These are phyloP conservation scores for Phalacrocorax pelagicus DNA, from an alignment of 2,113 vertebrate genomes.

Conservation along the genomic window DNA sequence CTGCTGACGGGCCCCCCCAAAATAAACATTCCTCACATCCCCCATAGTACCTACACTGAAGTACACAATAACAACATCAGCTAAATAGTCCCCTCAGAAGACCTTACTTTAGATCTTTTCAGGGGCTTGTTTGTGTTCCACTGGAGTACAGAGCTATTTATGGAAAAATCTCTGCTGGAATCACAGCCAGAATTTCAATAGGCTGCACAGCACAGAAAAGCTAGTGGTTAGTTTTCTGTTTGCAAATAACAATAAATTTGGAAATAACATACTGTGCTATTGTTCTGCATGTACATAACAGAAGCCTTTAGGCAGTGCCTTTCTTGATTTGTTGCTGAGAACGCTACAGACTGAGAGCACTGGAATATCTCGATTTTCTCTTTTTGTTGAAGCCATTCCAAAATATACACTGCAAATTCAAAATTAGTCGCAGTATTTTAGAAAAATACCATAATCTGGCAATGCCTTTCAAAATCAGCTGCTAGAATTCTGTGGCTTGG, in stretches of 20 bases:
- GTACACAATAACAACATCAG: not conserved
- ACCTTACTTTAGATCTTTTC: not conserved
- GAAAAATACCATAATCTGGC: not conserved
- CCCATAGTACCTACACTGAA: not conserved
- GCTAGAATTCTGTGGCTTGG: not conserved
- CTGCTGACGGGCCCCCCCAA: not conserved
- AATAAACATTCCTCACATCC: not conserved
- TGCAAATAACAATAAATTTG: slow-evolving; percentile 64
- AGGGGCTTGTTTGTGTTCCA: slow-evolving; percentile 19
- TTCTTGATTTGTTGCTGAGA: not conserved
- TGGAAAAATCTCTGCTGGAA: slow-evolving; percentile 54
- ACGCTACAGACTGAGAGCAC: not conserved
- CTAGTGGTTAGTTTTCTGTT: slow-evolving; percentile 40
- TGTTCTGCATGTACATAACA: not conserved
- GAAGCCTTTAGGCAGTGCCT: slow-evolving; percentile 13
- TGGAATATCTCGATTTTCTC: not conserved
- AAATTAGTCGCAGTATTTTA: not conserved
- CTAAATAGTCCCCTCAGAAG: not conserved
- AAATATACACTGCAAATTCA: not conserved
- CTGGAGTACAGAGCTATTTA: slow-evolving; percentile 57
- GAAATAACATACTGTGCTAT: slow-evolving; percentile 49
- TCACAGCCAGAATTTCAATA: slow-evolving; percentile 60
- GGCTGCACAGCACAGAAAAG: slow-evolving; percentile 4
- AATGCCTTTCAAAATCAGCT: not conserved
- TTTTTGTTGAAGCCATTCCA: not conserved